These are phyloP conservation scores for Sipha flava DNA, from an alignment of 1,140 invertebrate genomes.

Conservation along the genomic window DNA sequence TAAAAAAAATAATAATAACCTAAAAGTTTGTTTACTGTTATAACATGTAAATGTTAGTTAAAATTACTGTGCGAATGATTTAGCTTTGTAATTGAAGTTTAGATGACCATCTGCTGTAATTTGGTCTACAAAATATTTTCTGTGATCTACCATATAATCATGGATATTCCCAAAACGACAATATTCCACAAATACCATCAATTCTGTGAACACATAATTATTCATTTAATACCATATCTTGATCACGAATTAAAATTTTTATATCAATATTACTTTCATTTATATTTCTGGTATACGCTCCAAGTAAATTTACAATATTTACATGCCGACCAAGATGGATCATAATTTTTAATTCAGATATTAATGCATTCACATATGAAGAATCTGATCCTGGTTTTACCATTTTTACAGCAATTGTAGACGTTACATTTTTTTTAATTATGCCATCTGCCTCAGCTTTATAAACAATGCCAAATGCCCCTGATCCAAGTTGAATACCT, in stretches of 20 bases:
- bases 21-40: background rate
- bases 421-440: slow-evolving; percentile 55
- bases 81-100: slow-evolving; percentile 45
- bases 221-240: background rate
- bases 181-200: slow-evolving; percentile 87
- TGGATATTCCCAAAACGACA: slow-evolving; percentile 84
- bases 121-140: slow-evolving; percentile 71
- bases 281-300: slow-evolving; percentile 85
- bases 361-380: slow-evolving; percentile 67
- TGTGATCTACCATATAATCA: slow-evolving; percentile 69
- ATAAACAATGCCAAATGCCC: slow-evolving; percentile 86
- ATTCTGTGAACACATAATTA: slow-evolving; percentile 53
- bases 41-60: no score
- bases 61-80: slow-evolving; percentile 8
- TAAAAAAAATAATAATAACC: background rate
- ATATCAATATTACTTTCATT: slow-evolving; percentile 61
- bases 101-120: slow-evolving; percentile 57
- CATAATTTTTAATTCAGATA: slow-evolving; percentile 91
- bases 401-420: slow-evolving; percentile 79
- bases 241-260: background rate
- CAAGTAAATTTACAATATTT: slow-evolving; percentile 89
- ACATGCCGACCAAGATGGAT: slow-evolving; percentile 87
- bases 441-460: slow-evolving; percentile 78
- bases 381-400: slow-evolving; percentile 67
- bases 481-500: slow-evolving; percentile 78